Percentiles rank a stretch among this genome's conserved stretches.
phyloP scores from a whole-genome alignment of 2,113 vertebrate species.

The Lampris megalopsis region DNA sequence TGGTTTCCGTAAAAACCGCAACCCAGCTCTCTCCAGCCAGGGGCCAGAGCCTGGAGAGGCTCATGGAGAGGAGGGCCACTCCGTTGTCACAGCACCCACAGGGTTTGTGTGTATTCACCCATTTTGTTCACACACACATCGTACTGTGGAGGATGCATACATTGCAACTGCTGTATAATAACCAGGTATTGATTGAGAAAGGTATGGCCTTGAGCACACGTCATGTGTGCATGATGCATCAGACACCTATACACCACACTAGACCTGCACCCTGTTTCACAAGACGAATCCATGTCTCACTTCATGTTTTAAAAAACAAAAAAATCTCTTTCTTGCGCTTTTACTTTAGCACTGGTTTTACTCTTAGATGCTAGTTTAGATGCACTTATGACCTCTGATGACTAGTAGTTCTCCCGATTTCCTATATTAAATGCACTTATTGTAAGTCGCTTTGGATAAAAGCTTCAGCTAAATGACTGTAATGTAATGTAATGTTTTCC shows the following conservation, averaged over 20 bases:
- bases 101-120: constrained; percentile 60
- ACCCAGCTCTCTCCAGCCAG: constrained; percentile 68
- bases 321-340: too few species aligned
- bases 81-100: constrained; percentile 69
- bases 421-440: too few species aligned
- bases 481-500: too few species aligned
- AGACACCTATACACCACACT: not conserved
- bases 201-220: constrained; percentile 31
- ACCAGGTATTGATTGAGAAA: constrained; percentile 1
- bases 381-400: too few species aligned
- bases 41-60: constrained; percentile 69
- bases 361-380: too few species aligned
- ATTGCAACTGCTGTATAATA: not conserved
- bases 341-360: too few species aligned
- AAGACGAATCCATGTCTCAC: not conserved
- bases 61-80: constrained; percentile 70
- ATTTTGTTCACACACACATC: not conserved
- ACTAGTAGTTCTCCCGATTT: too few species aligned
- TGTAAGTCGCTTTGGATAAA: too few species aligned
- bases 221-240: not conserved
- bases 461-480: too few species aligned
- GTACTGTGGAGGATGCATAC: not conserved
- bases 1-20: constrained; percentile 80
- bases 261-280: not conserved
- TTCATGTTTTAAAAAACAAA: not conserved